Base-by-base conservation (phyloP, 2,888 invertebrate species). In the Epicampocera succincta region DNA sequence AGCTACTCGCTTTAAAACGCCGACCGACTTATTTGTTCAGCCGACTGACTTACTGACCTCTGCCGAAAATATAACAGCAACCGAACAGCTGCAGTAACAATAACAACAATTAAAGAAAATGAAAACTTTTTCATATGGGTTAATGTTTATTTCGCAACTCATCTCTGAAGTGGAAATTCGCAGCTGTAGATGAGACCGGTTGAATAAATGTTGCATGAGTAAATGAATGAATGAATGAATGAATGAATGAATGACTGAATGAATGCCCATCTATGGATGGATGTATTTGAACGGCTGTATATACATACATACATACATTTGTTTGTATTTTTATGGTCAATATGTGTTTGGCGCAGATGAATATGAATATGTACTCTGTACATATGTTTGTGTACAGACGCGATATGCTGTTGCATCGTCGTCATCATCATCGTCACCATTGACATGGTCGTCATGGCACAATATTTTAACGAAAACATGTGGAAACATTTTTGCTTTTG, bases 391-490 rank as follows among this genome's bases (percentile, higher is more conserved):
- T 63, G 33, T 15, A 21, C 46, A 48, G 13, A 58, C 21, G 3
- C 33, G 40, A 17, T 33, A 48, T 66, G 12, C 25, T 58, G 65
- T 74, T 65, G 74, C 56, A 65, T 65, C 60, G 60, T 60, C 19
- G 19, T 44, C 68, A 56, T 52, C 61, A 46, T 46, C 74, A 56
- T 44, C 52, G n/a, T 19, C 46, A 46, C 44, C 68, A 56, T 63
- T 33, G 69, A 56, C 63, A 52, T 73, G 73, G 65, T 56, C 21
- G 54, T 63, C 63, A 73, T 73, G 73, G 29, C 46, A 54, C 15
- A 52, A 63, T 38, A 63, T 54, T 73, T 73, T 33, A 46, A 42
- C 60, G 29, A 44, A 72, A 61, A 61, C 50, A 52, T 52, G 72
- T 60, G 52, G 40, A 61, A 40, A 72, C 15, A 6, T 72, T 25